Base-by-base conservation (phyloP, 1,140 invertebrate species). In the Centruroides sculpturatus region DNA sequence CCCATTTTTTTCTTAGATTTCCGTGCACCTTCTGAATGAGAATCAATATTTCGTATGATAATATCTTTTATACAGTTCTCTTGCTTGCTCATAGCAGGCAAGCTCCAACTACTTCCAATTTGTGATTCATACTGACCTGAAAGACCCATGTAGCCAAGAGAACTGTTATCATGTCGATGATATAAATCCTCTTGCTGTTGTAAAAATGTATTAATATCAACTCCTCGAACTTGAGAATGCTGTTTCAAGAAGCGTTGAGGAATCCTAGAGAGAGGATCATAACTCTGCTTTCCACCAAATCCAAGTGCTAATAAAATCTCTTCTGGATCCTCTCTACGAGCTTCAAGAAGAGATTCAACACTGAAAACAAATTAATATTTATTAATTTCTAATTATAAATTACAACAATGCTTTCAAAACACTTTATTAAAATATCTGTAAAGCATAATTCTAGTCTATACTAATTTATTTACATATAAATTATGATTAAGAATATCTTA, bases 281-380 rank as follows among this genome's bases (percentile, higher is more conserved):
- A 60, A 47, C 71, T 69, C 36, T 35, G 12, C 11, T 54, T 9
- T 13, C 52, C 56, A 76, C 74, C 75, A 86, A 85, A n/a, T 82
- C 85, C 56, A 85, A 69, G 74, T 52, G 79, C 81, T 34, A 86
- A 66, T 5, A 88, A 71, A 41, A 87, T 80, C 52, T 84, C 83
- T 72, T 87, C 84, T 3, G 85, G 85, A 75, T 88, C 85, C 4
- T 84, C 82, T 68, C 78, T 80, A 58, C 85, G 75, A 8, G 82
- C 74, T 65, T 86, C 85, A 61, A 88, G 70, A 52, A 86, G 76
- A 69, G 84, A 85, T 70, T 87, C 82, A 11, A 87, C 82, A 68
- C 83, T 85, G 56, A 41, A 41, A 41, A 8, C 3, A 3, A 41
- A 41, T 41, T 41, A 41, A 41, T 41, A 23, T 23, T 23, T 23